Base-by-base conservation (phyloP, 2,888 invertebrate genomes). In the Melanchra persicariae region DNA sequence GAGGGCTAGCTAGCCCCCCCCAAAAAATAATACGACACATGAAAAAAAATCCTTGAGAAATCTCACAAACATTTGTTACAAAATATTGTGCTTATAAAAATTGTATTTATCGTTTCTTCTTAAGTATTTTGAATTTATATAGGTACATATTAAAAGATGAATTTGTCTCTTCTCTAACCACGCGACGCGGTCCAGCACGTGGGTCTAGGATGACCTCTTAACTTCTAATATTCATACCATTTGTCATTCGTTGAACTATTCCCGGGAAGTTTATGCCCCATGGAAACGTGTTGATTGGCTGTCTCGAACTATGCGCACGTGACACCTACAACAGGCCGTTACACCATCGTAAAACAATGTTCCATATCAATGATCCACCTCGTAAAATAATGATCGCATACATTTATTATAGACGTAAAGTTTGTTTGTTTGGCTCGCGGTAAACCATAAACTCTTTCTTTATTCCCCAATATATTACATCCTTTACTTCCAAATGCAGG, bases 291-390 rank as follows among this genome's bases (percentile, higher is more conserved):
- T 63, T 67, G 57, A 59, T 77, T 47, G 58, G 55, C 60, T 47
- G 60, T 43, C 26, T 34, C 12, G 37, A 51, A 55, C 19, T 22
- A 10, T 24, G 37, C 19, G 66, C 77, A 79, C 77, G 79, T 81
- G 79, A 81, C n/a, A 45, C 22, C 22, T n/a, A 24, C 40, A 49
- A 24, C 40, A 49, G 40, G 26, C 34, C 26, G 24, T 66, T 61
- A 61, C 34, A 77, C 70, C 64, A 51, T 76, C 79, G 57, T 77
- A 77, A 79, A 79, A 79, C 70, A 81, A 71, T 79, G 37, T n/a
- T 63, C 57, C 59, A 65, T 74, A 71, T 68, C 74, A 70, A 68
- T 66, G 58, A 78, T 73, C 17, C 45, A 71, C 40, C 63, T 49
- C 67, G 34, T 70, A 78, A 66, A 74, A 65, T 74, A 74, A 57